phyloP scores from a whole-genome alignment of 1,140 invertebrate species.

The Cydia amplana region DNA sequence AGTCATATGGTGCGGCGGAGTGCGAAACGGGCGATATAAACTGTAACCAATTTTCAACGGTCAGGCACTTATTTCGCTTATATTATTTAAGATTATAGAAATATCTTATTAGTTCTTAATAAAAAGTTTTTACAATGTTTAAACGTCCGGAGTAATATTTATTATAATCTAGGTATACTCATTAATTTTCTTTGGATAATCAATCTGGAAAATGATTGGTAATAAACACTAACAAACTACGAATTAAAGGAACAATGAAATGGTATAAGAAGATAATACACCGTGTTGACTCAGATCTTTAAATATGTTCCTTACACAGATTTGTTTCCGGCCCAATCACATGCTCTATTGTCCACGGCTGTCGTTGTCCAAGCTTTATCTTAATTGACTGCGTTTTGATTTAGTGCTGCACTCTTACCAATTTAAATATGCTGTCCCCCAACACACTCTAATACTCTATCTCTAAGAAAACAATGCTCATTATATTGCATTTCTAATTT shows the following conservation, averaged over 20 bases:
- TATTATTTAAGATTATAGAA: too few relatives aligned
- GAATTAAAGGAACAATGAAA: background rate
- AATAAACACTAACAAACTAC: background rate
- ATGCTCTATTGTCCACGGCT: conserved; percentile 70
- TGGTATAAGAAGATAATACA: background rate
- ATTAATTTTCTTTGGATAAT: too few relatives aligned
- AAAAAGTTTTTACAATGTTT: too few relatives aligned
- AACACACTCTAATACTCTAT: background rate
- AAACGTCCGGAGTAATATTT: background rate
- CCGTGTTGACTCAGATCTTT: background rate
- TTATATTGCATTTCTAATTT: conserved; percentile 37
- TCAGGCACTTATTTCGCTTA: background rate
- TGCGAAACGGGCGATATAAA: background rate
- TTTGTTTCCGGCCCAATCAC: conserved; percentile 47
- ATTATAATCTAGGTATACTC: background rate
- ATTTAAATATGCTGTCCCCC: conserved; percentile 35
- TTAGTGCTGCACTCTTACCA: conserved; percentile 58
- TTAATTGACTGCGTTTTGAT: conserved; percentile 78
- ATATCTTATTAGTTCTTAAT: background rate
- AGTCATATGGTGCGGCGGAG: conserved; percentile 57
- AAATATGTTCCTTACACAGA: conserved; percentile 2
- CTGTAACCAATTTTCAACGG: background rate
- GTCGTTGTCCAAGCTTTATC: conserved; percentile 71
- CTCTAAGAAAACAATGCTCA: background rate
- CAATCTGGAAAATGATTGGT: too few relatives aligned